These are phyloP conservation scores for Megaceryle torquata DNA, from an alignment of 2,113 vertebrate species.

Conservation along the genomic window DNA sequence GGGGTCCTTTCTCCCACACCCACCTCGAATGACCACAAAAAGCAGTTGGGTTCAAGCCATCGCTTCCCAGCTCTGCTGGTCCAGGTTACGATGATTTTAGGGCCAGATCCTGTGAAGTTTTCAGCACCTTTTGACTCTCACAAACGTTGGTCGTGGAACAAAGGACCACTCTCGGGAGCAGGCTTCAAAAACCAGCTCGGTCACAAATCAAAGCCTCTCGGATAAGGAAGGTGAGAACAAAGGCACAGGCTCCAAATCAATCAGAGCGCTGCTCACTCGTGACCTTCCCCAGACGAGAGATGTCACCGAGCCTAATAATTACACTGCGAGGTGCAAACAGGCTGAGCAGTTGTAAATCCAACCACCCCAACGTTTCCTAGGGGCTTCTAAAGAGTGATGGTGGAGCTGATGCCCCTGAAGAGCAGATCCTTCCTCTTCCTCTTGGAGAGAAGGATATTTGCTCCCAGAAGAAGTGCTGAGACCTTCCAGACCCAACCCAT, in stretches of 20 bases:
- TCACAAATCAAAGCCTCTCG: neutral
- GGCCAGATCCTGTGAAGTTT: neutral
- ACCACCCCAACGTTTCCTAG: neutral
- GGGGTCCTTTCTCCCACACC: constrained; percentile 23
- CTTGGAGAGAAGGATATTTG: neutral
- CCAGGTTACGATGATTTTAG: accelerated
- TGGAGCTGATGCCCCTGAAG: neutral
- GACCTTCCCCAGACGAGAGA: neutral
- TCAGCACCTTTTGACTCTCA: neutral
- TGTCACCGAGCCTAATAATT: neutral
- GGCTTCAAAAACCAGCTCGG: neutral
- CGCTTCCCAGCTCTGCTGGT: neutral
- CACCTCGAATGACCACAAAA: neutral
- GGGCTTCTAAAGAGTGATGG: neutral
- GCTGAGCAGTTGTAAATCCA: neutral
- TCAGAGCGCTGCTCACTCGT: neutral
- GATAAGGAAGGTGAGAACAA: neutral
- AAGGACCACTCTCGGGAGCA: neutral
- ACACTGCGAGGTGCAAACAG: neutral
- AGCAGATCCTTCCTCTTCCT: neutral
- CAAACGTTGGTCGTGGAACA: neutral
- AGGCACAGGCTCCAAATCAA: neutral
- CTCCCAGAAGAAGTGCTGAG: neutral
- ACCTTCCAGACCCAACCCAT: neutral
- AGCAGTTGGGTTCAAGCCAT: neutral